phyloP scores from a whole-genome alignment of 2,113 vertebrate species.

The Malurus elegans region DNA sequence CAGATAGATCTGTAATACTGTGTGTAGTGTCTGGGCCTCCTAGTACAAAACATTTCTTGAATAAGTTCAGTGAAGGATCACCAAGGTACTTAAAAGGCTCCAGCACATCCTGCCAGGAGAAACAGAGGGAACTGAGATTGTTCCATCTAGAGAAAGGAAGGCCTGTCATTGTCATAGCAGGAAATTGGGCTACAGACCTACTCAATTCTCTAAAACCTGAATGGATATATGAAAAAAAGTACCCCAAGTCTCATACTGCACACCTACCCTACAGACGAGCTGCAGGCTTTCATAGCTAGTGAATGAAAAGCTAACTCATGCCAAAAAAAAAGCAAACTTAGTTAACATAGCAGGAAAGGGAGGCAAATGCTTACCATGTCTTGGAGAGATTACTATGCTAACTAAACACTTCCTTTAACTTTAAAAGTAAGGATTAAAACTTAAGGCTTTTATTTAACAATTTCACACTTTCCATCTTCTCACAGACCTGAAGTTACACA shows the following conservation, averaged over 20 bases:
- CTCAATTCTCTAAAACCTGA: not conserved
- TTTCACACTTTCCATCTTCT: not conserved
- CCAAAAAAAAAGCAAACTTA: conserved; percentile 25
- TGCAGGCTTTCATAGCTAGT: conserved; percentile 70
- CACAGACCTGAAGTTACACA: not conserved
- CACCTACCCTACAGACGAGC: conserved; percentile 77
- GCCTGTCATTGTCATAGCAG: not conserved
- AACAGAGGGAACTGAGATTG: not conserved
- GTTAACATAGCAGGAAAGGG: not conserved
- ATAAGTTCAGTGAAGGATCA: not conserved
- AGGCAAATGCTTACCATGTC: not conserved
- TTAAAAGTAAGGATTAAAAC: not conserved
- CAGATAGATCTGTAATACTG: not conserved
- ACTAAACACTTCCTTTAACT: not conserved
- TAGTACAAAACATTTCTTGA: not conserved
- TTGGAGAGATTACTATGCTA: not conserved
- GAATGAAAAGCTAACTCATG: conserved; percentile 77
- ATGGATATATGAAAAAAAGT: not conserved
- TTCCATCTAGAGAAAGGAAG: not conserved
- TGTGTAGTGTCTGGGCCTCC: not conserved
- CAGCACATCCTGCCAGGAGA: not conserved
- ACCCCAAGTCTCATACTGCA: conserved; percentile 40
- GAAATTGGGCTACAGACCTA: not conserved
- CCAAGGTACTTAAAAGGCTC: not conserved
- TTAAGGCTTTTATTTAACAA: not conserved